Evolutionary conservation across 2,113 vertebrate species (phyloP).

Genomic region (Pungitius pungitius): DNA sequence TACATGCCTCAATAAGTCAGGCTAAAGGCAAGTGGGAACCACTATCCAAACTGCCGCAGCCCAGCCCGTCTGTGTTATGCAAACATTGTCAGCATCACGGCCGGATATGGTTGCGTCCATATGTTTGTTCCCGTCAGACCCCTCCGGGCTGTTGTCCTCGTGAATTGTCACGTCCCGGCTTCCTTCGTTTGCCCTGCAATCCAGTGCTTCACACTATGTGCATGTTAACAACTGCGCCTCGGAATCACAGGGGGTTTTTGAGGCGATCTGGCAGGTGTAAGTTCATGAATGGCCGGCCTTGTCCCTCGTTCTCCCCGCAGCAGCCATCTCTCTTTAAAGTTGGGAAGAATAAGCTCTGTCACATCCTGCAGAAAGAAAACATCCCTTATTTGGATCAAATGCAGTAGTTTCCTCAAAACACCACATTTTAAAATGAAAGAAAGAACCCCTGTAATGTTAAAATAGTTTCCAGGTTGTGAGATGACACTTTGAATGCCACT

Average conservation of each 20-base stretch:
- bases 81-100: slow-evolving; percentile 40
- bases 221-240: slow-evolving; percentile 70
- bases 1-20: slow-evolving; percentile 76
- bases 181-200: slow-evolving; percentile 21
- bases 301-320: slow-evolving; percentile 64
- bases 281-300: slow-evolving; percentile 80
- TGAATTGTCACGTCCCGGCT: slow-evolving; percentile 21
- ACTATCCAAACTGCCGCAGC: slow-evolving; percentile 71
- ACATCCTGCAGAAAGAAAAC: slow-evolving; percentile 73
- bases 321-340: slow-evolving; percentile 65
- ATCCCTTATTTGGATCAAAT: slow-evolving; percentile 71
- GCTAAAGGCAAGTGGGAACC: slow-evolving; percentile 72
- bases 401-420: slow-evolving; percentile 66
- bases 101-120: slow-evolving; percentile 34
- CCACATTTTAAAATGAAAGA: slow-evolving; percentile 41
- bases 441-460: slow-evolving; percentile 50
- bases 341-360: slow-evolving; percentile 70
- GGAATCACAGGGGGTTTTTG: slow-evolving; percentile 54
- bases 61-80: slow-evolving; percentile 57
- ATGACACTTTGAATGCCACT: slow-evolving; percentile 71
- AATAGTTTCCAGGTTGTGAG: slow-evolving; percentile 65
- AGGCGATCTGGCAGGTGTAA: slow-evolving; percentile 77
- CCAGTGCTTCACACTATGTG: slow-evolving; percentile 46
- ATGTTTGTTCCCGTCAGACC: slow-evolving; percentile 25
- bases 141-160: slow-evolving; percentile 41